Evolutionary conservation across 2,888 invertebrate genomes (phyloP), one percentile per base, ranked within the genome.

Genomic region (Epirrhoe alternata): DNA sequence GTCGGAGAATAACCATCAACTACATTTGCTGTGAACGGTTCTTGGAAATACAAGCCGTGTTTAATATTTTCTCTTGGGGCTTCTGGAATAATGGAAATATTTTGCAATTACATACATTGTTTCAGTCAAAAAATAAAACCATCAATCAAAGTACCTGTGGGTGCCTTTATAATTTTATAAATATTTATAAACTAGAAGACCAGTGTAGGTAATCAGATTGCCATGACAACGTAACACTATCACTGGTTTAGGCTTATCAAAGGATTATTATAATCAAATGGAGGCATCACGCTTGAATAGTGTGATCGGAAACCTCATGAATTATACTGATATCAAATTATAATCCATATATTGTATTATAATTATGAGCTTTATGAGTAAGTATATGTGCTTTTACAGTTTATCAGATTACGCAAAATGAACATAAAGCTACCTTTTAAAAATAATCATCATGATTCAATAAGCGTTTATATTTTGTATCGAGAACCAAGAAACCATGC

Each of bases 211-310:
- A 12, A 42, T 42, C 38, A 52, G n/a, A 54, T 54, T 60, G 6
- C 33, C 35, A 54, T 50, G 42, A 47, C 61, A 71, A 65, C 65
- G 45, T 31, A 56, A 31, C 38, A n/a, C 45, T 47, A 5, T 63
- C 68, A 65, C 58, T 67, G 57, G 71, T 76, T 79, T 84, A 86
- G 57, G 71, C 77, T 79, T 84, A 86, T 86, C 83, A 79, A 64
- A 62, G 77, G 79, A 84, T 81, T 83, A 79, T 65, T 65, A 69
- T 60, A 61, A 51, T 69, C 71, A 68, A 72, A 70, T 62, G 65
- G 67, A 54, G 56, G 24, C 64, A 62, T 62, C 66, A 75, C 71
- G 71, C 52, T 61, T 73, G 74, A 72, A 75, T 69, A 61, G 66
- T 71, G 70, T 73, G 71, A 77, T 70, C 73, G 71, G 77, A 78